A percentile compares a stretch with the other conserved stretches of the same genome.
These are phyloP conservation scores for Aphidius gifuensis DNA, from an alignment of 1,140 invertebrate species.

Conservation along the genomic window DNA sequence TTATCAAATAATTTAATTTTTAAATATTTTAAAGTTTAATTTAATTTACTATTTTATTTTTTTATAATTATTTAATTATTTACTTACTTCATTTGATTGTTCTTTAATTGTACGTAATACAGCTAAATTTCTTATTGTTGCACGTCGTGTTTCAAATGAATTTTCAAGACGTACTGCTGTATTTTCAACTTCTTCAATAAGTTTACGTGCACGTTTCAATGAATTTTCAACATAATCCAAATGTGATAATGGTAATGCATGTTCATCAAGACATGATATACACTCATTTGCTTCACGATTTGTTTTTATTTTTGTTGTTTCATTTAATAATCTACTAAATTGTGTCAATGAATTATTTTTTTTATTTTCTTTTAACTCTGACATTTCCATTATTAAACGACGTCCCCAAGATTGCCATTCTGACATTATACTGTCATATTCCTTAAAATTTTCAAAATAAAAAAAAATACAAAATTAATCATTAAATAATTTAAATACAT, in stretches of 20 bases:
- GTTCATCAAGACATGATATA: slow-evolving; percentile 46
- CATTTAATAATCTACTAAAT: slow-evolving; percentile 47
- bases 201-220: slow-evolving; percentile 37
- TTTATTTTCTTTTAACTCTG: slow-evolving; percentile 48
- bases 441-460: slow-evolving; percentile 31
- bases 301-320: slow-evolving; percentile 48
- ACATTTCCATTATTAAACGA: slow-evolving; percentile 52
- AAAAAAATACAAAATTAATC: no score
- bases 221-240: slow-evolving; percentile 47
- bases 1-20: background rate
- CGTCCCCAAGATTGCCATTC: slow-evolving; percentile 52
- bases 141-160: slow-evolving; percentile 51
- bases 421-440: slow-evolving; percentile 51
- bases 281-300: slow-evolving; percentile 46
- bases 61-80: background rate
- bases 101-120: slow-evolving; percentile 53
- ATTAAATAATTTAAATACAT: no score
- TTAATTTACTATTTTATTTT: background rate
- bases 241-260: slow-evolving; percentile 42
- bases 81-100: slow-evolving; percentile 51
- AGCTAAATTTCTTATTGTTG: slow-evolving; percentile 51
- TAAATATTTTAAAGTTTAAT: background rate
- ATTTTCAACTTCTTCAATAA: slow-evolving; percentile 51
- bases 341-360: slow-evolving; percentile 48
- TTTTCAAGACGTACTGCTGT: slow-evolving; percentile 50